These are phyloP conservation scores for Dendroctonus ponderosae DNA, from an alignment of 1,140 invertebrate genomes.

Conservation along the genomic window DNA sequence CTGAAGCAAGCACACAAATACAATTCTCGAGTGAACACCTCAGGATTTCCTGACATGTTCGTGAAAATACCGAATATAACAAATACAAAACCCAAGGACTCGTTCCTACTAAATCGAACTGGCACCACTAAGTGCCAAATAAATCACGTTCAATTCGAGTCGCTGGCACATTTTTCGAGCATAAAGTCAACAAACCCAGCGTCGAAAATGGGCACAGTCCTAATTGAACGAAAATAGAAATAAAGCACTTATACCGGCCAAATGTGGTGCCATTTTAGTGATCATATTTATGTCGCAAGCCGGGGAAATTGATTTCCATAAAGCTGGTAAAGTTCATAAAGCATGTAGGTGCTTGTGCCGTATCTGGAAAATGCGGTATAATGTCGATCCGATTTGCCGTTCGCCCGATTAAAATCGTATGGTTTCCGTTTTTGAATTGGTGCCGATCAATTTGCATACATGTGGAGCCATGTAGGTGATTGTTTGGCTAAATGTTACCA, in stretches of 20 bases:
- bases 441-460: constrained; percentile 4
- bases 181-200: constrained; percentile 10
- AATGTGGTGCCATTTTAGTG: constrained; percentile 16
- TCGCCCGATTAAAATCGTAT: constrained; percentile 12
- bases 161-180: background rate
- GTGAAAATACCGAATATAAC: no score
- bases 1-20: no score
- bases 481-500: no score
- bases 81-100: no score
- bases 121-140: no score
- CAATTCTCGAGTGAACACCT: no score
- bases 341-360: constrained; percentile 22
- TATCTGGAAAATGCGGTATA: constrained; percentile 23
- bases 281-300: constrained; percentile 23
- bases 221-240: constrained; percentile 25
- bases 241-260: constrained; percentile 23
- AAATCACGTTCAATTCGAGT: background rate
- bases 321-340: constrained; percentile 25
- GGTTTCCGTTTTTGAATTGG: constrained; percentile 21
- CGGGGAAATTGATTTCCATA: constrained; percentile 34
- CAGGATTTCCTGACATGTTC: no score
- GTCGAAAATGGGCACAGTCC: constrained; percentile 5
- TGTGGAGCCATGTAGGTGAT: background rate
- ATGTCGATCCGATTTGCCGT: constrained; percentile 13
- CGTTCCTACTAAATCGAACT: no score